phyloP scores from a whole-genome alignment of 2,797 vertebrate genomes.

The Ceyx erithaca region DNA sequence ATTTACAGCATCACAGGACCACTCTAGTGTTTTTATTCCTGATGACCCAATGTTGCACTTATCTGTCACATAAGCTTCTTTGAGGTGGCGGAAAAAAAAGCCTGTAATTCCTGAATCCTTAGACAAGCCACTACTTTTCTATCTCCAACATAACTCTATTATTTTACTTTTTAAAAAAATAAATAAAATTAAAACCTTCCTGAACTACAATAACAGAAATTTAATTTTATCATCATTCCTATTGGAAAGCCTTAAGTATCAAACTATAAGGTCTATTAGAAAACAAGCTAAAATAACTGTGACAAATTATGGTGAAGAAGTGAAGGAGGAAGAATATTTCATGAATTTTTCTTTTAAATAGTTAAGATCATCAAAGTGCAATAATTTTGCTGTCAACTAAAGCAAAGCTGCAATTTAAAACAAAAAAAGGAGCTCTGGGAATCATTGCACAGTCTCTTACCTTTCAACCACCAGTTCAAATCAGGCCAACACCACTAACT shows the following conservation, averaged over 20 bases:
- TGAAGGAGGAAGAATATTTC: not conserved
- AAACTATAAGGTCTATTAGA: not conserved
- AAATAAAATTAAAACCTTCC: not conserved
- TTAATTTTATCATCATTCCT: not conserved
- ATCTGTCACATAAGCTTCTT: not conserved
- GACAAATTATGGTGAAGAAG: not conserved
- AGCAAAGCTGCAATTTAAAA: not conserved
- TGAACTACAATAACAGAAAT: not conserved
- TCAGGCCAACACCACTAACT: not conserved
- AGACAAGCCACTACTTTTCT: not conserved
- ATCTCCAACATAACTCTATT: not conserved
- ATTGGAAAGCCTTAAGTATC: not conserved
- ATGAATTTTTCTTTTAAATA: not conserved
- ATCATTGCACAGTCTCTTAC: not conserved
- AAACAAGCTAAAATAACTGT: not conserved
- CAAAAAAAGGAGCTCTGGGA: not conserved
- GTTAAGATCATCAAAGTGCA: not conserved
- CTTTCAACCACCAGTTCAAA: constrained; percentile 10
- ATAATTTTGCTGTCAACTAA: not conserved
- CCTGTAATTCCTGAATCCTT: not conserved
- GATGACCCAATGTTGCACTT: not conserved
- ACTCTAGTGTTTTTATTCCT: not conserved
- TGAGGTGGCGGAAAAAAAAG: not conserved
- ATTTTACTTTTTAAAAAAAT: not conserved
- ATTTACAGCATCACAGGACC: not conserved